These are phyloP conservation scores for Harmothoe impar DNA, from an alignment of 2,888 invertebrate genomes.

Conservation along the genomic window DNA sequence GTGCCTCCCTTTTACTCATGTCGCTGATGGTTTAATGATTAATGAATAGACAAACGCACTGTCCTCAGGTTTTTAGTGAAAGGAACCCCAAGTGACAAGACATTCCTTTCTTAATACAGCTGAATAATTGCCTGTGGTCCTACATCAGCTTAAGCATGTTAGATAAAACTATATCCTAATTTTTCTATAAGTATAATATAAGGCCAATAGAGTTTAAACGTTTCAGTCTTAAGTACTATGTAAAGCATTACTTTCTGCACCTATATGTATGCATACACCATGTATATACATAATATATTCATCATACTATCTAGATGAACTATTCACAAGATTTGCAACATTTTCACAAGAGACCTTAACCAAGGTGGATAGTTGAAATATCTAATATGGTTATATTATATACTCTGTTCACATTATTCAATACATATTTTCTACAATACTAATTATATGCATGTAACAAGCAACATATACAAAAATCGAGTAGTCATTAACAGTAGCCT, in stretches of 20 bases:
- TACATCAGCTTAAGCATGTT: not conserved
- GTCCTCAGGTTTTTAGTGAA: not conserved
- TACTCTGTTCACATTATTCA: not conserved
- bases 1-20: not conserved
- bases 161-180: not conserved
- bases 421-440: not conserved
- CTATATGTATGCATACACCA: not conserved
- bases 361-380: not conserved
- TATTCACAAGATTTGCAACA: constrained; percentile 22
- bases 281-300: not conserved
- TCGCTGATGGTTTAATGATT: not conserved
- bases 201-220: not conserved
- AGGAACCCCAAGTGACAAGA: not conserved
- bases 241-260: not conserved
- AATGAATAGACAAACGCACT: not conserved
- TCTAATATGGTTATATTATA: not conserved
- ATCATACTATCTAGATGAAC: not conserved
- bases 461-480: constrained; percentile 30
- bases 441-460: constrained; percentile 1
- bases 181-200: not conserved
- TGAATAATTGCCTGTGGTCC: not conserved
- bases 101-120: not conserved
- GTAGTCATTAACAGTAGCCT: not conserved
- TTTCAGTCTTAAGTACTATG: constrained; percentile 12
- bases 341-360: not conserved